Percentiles rank a stretch among this genome's conserved stretches.
Evolutionary conservation across 2,888 invertebrate genomes (phyloP).

Genomic region (Mythimna vitellina): DNA sequence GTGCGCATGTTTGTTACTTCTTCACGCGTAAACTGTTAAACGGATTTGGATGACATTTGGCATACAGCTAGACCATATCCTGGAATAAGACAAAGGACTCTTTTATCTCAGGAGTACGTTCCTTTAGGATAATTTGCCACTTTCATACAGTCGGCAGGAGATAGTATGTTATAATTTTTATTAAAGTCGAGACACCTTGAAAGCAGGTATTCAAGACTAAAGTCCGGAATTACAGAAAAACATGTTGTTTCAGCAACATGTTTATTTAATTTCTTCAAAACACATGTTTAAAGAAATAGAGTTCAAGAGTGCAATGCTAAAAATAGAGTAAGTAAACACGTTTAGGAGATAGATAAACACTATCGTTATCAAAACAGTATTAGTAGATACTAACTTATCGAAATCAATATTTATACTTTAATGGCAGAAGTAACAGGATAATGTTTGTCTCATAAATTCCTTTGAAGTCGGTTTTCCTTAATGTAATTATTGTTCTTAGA

Average conservation of each 20-base stretch:
- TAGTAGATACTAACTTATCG: conserved; percentile 21
- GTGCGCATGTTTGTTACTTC: too few relatives aligned
- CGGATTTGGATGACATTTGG: too few relatives aligned
- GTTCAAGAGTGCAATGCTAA: neutral
- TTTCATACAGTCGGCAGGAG: too few relatives aligned
- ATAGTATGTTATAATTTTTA: too few relatives aligned
- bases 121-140: too few relatives aligned
- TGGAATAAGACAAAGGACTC: too few relatives aligned
- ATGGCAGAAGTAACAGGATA: conserved; percentile 22
- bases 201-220: too few relatives aligned
- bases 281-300: neutral
- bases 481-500: conserved; percentile 39
- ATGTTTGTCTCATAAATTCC: conserved; percentile 25
- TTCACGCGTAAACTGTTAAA: too few relatives aligned
- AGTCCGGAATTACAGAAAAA: neutral
- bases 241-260: neutral
- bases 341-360: conserved; percentile 5
- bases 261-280: too few relatives aligned
- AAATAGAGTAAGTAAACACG: conserved; percentile 8
- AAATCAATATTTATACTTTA: conserved; percentile 7
- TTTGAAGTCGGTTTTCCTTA: conserved; percentile 42
- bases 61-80: too few relatives aligned
- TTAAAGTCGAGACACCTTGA: too few relatives aligned
- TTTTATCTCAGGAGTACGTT: too few relatives aligned
- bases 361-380: conserved; percentile 19